Percentiles rank a stretch among this genome's conserved stretches.
Conservation (phyloP, 1,140 invertebrate species). For the Augochlora pura region DNA sequence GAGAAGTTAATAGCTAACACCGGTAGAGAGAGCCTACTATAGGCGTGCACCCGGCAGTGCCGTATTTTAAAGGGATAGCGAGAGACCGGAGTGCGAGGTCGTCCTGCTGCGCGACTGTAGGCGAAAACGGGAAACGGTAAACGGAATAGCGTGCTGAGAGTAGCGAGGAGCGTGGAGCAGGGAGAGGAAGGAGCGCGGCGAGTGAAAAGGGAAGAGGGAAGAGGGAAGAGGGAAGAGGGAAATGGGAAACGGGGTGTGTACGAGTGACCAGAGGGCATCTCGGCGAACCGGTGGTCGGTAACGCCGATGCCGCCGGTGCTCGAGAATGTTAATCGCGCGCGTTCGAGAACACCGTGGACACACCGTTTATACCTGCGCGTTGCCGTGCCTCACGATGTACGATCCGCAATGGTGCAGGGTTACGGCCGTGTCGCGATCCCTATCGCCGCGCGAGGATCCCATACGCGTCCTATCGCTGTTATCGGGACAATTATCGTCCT, state of each 20-base stretch:
- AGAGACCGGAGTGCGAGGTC: too few species aligned
- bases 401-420: slow-evolving; percentile 34
- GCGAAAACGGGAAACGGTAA: too few species aligned
- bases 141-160: too few species aligned
- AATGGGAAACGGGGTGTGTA: neutral
- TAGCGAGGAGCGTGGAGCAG: too few species aligned
- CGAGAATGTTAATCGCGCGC: slow-evolving; percentile 41
- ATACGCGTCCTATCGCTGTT: slow-evolving; percentile 30
- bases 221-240: too few species aligned
- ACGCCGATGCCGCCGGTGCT: neutral
- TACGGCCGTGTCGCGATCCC: slow-evolving; percentile 12
- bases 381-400: slow-evolving; percentile 27
- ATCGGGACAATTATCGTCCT: slow-evolving; percentile 34
- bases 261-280: slow-evolving; percentile 46
- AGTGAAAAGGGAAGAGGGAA: too few species aligned
- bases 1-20: slow-evolving; percentile 62
- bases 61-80: slow-evolving; percentile 57
- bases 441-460: slow-evolving; percentile 19
- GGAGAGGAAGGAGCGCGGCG: too few species aligned
- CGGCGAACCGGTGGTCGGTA: slow-evolving; percentile 10
- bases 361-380: slow-evolving; percentile 2
- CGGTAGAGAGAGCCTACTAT: slow-evolving; percentile 25
- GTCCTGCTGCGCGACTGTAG: neutral
- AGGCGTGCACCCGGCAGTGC: slow-evolving; percentile 9
- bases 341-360: slow-evolving; percentile 41